phyloP scores from a whole-genome alignment of 2,113 vertebrate species.

The Calonectris borealis region DNA sequence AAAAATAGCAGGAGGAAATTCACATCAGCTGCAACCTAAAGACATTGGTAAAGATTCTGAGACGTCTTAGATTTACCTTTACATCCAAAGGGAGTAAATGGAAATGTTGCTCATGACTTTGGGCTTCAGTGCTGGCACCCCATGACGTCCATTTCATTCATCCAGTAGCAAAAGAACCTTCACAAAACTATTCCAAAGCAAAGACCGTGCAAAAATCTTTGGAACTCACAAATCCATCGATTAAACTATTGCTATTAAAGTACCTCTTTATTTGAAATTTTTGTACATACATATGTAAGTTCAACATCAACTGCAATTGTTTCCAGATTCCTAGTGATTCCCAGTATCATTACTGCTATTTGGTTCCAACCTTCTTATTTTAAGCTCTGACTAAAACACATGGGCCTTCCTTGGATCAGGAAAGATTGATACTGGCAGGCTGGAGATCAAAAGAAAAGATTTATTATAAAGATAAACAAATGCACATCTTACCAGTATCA shows the following conservation, averaged over 20 bases:
- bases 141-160: background rate
- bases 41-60: background rate
- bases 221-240: background rate
- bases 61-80: background rate
- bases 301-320: background rate
- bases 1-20: background rate
- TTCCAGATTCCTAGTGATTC: background rate
- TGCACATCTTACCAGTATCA: background rate
- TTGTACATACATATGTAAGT: background rate
- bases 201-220: background rate
- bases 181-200: background rate
- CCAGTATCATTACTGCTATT: background rate
- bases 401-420: background rate
- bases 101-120: background rate
- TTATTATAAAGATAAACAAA: background rate
- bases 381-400: background rate
- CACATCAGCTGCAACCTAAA: background rate
- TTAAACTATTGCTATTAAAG: background rate
- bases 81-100: background rate
- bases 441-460: conserved; percentile 9
- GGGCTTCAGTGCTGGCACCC: background rate
- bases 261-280: background rate
- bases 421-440: background rate
- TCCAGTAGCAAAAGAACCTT: background rate
- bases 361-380: background rate